These are phyloP conservation scores for Sphaerodactylus townsendi DNA, from an alignment of 2,113 vertebrate species.

Conservation along the genomic window DNA sequence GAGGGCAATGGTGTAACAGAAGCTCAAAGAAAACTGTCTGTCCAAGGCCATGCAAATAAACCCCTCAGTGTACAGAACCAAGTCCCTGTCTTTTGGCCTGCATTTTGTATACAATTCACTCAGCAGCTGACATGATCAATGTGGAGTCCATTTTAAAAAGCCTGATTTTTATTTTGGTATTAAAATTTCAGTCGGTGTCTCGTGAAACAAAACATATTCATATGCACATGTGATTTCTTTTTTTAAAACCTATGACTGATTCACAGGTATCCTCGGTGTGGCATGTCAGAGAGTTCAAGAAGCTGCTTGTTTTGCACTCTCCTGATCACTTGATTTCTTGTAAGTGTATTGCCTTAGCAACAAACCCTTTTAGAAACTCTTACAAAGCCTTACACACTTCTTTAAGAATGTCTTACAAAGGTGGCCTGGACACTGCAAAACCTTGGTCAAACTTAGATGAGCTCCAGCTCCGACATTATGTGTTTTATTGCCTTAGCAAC, in stretches of 20 bases:
- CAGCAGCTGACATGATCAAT: neutral
- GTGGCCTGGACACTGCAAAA: neutral
- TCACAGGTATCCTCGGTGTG: neutral
- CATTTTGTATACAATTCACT: neutral
- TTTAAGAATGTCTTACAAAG: neutral
- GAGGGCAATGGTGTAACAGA: neutral
- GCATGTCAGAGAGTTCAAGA: neutral
- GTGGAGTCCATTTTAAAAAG: neutral
- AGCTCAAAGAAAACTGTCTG: neutral
- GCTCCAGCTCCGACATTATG: neutral
- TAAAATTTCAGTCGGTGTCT: neutral
- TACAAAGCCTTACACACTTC: neutral
- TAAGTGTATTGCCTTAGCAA: neutral
- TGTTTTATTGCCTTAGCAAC: constrained; percentile 22
- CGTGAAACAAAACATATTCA: neutral
- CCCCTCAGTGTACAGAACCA: neutral
- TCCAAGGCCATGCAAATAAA: neutral
- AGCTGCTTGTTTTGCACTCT: neutral
- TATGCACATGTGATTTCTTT: fast-evolving
- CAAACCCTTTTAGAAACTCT: neutral
- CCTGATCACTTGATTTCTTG: too few relatives aligned
- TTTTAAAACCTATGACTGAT: neutral
- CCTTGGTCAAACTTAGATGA: neutral
- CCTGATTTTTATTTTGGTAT: neutral
- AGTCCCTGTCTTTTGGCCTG: neutral